These are phyloP conservation scores for Halcyon senegalensis DNA, from an alignment of 2,113 vertebrate species.

Conservation along the genomic window DNA sequence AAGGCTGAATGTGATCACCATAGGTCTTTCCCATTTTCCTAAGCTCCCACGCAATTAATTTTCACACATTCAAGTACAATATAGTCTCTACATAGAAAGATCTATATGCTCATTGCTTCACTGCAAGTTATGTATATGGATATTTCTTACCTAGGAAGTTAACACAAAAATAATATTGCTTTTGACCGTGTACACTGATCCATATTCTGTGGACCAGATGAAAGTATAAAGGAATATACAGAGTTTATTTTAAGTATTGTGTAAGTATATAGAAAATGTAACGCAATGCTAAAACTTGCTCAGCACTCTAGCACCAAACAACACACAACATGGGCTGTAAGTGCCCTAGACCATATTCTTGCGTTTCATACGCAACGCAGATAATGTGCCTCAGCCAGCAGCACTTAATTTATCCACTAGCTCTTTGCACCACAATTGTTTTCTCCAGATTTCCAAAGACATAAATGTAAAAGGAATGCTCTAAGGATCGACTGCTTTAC, in stretches of 20 bases:
- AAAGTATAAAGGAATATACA: not conserved
- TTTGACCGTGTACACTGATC: not conserved
- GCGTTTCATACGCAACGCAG: not conserved
- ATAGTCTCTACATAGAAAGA: constrained; percentile 1
- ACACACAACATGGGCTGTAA: not conserved
- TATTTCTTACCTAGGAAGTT: not conserved
- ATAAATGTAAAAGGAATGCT: not conserved
- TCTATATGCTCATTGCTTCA: not conserved
- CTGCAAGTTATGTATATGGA: not conserved
- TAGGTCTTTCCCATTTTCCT: constrained; percentile 1
- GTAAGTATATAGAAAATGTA: not conserved
- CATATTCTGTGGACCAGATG: not conserved
- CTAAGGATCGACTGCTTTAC: not conserved
- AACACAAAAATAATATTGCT: not conserved
- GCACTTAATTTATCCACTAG: not conserved
- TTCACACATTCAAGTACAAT: constrained; percentile 2
- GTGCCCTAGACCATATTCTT: not conserved
- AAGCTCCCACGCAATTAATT: constrained; percentile 48
- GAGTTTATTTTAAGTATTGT: too few species aligned
- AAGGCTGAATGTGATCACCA: constrained; percentile 33
- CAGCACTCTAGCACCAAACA: not conserved
- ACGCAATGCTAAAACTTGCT: not conserved
- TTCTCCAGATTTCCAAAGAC: not conserved
- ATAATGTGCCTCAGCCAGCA: not conserved
- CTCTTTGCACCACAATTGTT: not conserved